Percentiles rank a stretch among this genome's conserved stretches.
phyloP scores from a whole-genome alignment of 2,113 vertebrate species.

The Myrmecophaga tridactyla region DNA sequence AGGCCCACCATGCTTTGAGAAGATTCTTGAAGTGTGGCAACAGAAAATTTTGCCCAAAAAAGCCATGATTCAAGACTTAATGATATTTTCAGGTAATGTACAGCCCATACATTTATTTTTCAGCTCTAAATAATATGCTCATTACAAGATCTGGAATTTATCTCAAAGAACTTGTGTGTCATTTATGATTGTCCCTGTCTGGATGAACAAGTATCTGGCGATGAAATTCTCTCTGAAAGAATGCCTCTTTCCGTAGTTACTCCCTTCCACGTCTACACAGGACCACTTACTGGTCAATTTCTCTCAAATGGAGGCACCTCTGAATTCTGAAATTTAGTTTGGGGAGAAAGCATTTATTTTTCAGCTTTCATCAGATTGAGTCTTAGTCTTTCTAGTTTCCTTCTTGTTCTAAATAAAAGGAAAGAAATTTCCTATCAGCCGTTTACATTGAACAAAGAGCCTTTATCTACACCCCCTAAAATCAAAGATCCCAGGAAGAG shows the following conservation, averaged over 20 bases:
- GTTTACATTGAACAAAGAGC: not conserved
- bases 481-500: not conserved
- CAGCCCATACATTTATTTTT: not conserved
- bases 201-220: not conserved
- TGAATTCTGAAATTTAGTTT: not conserved
- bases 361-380: not conserved
- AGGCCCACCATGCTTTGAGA: not conserved
- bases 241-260: not conserved
- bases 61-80: not conserved
- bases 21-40: not conserved
- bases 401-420: conserved; percentile 1
- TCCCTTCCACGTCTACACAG: not conserved
- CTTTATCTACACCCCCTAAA: not conserved
- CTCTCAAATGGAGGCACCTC: not conserved
- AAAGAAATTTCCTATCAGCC: not conserved
- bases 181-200: not conserved
- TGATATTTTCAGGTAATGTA: not conserved
- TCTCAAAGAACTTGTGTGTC: not conserved
- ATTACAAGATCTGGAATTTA: not conserved
- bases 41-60: not conserved
- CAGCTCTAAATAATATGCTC: not conserved
- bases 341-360: not conserved
- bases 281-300: not conserved
- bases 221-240: not conserved
- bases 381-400: not conserved